A percentile compares a stretch with the other conserved stretches of the same genome.
Evolutionary conservation across 2,113 vertebrate genomes (phyloP).

Genomic region (Labrus mixtus): DNA sequence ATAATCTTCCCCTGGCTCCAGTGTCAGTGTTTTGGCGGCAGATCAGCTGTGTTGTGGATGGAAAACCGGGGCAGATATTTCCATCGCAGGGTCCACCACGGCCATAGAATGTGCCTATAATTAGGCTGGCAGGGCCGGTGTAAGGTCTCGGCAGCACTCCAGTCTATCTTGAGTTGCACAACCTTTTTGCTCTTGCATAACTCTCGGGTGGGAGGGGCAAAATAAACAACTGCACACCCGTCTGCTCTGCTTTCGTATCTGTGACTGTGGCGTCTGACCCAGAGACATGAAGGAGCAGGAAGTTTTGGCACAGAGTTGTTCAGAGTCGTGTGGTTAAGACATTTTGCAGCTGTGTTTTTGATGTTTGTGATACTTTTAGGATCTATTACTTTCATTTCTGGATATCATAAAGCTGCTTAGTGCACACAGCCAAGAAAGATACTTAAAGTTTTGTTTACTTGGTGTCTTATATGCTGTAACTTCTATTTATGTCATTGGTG

Average conservation of each 20-base stretch:
- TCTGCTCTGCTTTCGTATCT: slow-evolving; percentile 18
- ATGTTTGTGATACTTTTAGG: too few species aligned
- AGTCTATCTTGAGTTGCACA: slow-evolving; percentile 53
- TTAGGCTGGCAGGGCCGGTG: slow-evolving; percentile 49
- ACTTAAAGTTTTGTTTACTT: background rate
- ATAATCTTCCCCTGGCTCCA: background rate
- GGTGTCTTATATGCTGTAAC: background rate
- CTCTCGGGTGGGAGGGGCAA: slow-evolving; percentile 24
- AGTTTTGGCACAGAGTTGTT: background rate
- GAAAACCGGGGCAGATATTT: slow-evolving; percentile 60
- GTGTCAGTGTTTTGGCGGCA: slow-evolving; percentile 27
- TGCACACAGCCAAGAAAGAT: too few species aligned
- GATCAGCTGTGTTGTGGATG: slow-evolving; percentile 48
- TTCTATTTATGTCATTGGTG: background rate
- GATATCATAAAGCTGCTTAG: too few species aligned
- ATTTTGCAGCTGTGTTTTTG: too few species aligned
- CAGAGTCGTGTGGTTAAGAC: too few species aligned
- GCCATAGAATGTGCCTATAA: slow-evolving; percentile 60
- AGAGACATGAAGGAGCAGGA: slow-evolving; percentile 38
- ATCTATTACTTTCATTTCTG: too few species aligned
- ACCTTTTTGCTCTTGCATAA: slow-evolving; percentile 73
- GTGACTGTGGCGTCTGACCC: slow-evolving; percentile 49
- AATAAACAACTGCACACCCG: slow-evolving; percentile 62
- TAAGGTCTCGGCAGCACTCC: slow-evolving; percentile 27
- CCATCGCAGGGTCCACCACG: slow-evolving; percentile 32